Conservation (phyloP, 2,888 invertebrate species). For the Chymomyza fuscimana region DNA sequence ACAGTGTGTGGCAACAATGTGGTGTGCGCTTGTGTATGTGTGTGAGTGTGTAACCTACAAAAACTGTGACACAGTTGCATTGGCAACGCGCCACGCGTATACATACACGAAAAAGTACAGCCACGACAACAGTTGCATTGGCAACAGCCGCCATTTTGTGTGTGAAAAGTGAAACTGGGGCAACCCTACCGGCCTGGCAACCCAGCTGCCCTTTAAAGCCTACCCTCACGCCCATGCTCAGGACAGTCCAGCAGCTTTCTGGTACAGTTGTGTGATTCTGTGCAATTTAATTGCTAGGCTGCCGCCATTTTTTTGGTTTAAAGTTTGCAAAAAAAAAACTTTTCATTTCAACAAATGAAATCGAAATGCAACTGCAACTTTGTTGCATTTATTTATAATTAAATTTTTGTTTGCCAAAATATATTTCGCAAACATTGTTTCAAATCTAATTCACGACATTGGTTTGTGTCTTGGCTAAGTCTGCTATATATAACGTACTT, state of each 20-base stretch:
- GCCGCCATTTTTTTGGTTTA: not conserved
- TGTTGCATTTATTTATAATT: conserved; percentile 17
- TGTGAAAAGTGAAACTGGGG: conserved; percentile 66
- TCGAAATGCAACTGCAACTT: conserved; percentile 51
- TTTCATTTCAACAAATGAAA: conserved; percentile 59
- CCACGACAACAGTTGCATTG: conserved; percentile 69
- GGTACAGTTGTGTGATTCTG: conserved; percentile 4
- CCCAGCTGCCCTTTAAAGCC: not conserved
- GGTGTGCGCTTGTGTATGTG: conserved; percentile 19
- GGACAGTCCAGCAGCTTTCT: not conserved
- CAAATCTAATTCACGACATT: conserved; percentile 36
- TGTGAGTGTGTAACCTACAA: conserved; percentile 58
- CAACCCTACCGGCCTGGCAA: conserved; percentile 33
- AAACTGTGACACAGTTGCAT: conserved; percentile 55
- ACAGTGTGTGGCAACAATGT: conserved; percentile 32
- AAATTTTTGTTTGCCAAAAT: conserved; percentile 36
- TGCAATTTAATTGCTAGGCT: not conserved
- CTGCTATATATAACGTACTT: not conserved
- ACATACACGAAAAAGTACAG: conserved; percentile 63
- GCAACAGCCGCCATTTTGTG: conserved; percentile 65
- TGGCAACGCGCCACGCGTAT: conserved; percentile 40
- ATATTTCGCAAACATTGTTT: conserved; percentile 63
- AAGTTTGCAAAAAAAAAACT: conserved; percentile 2
- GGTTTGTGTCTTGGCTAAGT: conserved; percentile 26
- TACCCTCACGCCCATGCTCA: not conserved